Evolutionary conservation across 2,797 vertebrate genomes (phyloP).

Genomic region (Mus caroli): DNA sequence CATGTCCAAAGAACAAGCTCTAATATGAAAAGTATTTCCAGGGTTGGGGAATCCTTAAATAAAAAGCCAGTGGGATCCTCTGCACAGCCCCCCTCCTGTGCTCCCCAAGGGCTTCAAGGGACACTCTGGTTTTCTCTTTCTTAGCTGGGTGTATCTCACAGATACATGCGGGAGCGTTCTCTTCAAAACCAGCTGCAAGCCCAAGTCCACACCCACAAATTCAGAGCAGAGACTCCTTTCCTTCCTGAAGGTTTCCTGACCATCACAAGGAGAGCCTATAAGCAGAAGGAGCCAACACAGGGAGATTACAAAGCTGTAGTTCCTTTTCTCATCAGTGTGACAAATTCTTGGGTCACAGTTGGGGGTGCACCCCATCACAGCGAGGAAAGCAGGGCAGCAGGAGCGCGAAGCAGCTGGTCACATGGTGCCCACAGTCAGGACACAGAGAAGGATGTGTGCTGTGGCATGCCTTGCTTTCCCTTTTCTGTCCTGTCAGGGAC

Average conservation of each 20-base stretch:
- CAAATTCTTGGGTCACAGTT: neutral
- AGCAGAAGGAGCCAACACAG: neutral
- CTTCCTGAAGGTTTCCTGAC: neutral
- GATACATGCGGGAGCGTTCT: neutral
- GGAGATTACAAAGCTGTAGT: neutral
- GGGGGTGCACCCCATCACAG: neutral
- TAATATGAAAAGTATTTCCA: neutral
- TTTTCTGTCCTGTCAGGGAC: neutral
- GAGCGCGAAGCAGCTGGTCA: neutral
- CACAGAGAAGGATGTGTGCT: neutral
- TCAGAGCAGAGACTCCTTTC: neutral
- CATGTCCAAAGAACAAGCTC: neutral
- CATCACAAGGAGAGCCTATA: neutral
- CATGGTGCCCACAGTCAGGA: neutral
- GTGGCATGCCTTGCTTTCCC: neutral
- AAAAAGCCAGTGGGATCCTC: neutral
- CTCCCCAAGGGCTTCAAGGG: neutral
- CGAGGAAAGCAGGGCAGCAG: neutral
- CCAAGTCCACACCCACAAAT: neutral
- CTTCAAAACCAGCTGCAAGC: neutral
- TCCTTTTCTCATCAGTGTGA: neutral
- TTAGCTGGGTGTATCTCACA: neutral
- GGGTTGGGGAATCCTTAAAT: neutral
- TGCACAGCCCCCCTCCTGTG: neutral
- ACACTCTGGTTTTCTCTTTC: slow-evolving; percentile 13